A percentile compares a stretch with the other conserved stretches of the same genome.
Evolutionary conservation across 1,140 invertebrate genomes (phyloP).

Genomic region (Homalodisca vitripennis): DNA sequence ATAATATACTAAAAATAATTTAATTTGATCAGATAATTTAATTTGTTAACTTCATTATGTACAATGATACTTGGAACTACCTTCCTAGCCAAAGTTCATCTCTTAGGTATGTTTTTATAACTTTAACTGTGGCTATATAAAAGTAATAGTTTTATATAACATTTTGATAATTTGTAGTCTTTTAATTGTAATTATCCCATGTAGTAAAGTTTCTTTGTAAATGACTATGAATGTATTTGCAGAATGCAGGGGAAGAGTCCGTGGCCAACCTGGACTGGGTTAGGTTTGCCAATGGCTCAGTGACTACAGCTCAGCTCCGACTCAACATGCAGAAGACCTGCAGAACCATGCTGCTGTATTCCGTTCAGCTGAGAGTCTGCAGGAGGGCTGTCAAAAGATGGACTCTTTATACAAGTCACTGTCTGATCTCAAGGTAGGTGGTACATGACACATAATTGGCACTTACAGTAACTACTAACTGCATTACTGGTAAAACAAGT

Average conservation of each 20-base stretch:
- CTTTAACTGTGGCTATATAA: too few relatives aligned
- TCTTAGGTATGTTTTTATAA: too few relatives aligned
- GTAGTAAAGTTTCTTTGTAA: background rate
- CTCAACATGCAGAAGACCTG: conserved; percentile 75
- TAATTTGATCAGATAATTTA: too few relatives aligned
- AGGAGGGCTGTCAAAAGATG: conserved; percentile 56
- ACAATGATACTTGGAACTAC: too few relatives aligned
- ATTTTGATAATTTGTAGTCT: background rate
- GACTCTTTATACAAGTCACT: too few relatives aligned
- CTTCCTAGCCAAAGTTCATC: too few relatives aligned
- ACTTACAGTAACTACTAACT: too few relatives aligned
- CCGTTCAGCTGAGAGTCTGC: conserved; percentile 66
- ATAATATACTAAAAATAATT: too few relatives aligned
- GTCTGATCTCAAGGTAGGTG: too few relatives aligned
- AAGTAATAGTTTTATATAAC: conserved; percentile 6
- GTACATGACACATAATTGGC: too few relatives aligned
- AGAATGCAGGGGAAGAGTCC: conserved; percentile 66
- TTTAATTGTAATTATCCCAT: background rate
- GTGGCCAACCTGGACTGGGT: conserved; percentile 69
- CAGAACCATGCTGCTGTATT: conserved; percentile 80
- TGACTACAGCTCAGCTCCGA: conserved; percentile 63
- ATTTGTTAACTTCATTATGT: too few relatives aligned
- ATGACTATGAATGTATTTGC: conserved; percentile 29
- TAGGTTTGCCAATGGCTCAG: conserved; percentile 60
- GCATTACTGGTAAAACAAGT: too few relatives aligned